Evolutionary conservation across 2,888 invertebrate genomes (phyloP), one percentile per base, ranked within the genome.

Genomic region (Pseudeuparius sepicola): DNA sequence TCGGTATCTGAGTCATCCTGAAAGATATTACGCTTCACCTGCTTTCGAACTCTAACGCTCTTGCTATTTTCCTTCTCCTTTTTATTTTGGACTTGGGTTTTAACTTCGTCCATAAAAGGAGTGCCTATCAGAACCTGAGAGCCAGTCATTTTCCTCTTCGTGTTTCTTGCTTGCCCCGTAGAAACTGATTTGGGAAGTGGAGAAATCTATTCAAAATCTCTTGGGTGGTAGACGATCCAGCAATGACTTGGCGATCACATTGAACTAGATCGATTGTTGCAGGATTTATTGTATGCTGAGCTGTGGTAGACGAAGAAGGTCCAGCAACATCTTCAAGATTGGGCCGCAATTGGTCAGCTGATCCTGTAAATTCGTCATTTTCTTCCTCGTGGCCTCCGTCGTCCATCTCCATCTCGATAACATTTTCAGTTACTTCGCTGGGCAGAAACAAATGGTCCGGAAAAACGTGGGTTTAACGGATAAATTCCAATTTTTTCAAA

Each of bases 231-330:
- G 30, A 16, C 4, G 30, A 30, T 30, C 30, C 17, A 30, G 30
- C 13, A 31, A 31, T 31, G 31, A 31, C 23, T 31, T 31, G 31
- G 23, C 31, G 13, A 20, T 31, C 31, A 31, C 23, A 24, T 14
- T 31, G 23, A 31, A 31, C 31, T 13, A 11, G 31, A n/a, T n/a
- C n/a, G n/a, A n/a, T n/a, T n/a, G n/a, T n/a, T 31, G n/a, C 13
- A 23, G 31, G 31, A 31, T 23, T 11, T 25, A 11, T 25, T 12
- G 27, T 10, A 27, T 27, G 27, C 13, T 27, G 27, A n/a, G 27
- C 13, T 13, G 27, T 27, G 27, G 12, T 27, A n/a, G 27, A 27
- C 3, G 13, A 4, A 27, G 27, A 27, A 27, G 27, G n/a, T 13
- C n/a, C 27, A 27, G 27, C 12, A 27, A 27, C 13, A 27, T 13